Evolutionary conservation across 2,797 vertebrate species (phyloP).

Genomic region (Vultur gryphus): DNA sequence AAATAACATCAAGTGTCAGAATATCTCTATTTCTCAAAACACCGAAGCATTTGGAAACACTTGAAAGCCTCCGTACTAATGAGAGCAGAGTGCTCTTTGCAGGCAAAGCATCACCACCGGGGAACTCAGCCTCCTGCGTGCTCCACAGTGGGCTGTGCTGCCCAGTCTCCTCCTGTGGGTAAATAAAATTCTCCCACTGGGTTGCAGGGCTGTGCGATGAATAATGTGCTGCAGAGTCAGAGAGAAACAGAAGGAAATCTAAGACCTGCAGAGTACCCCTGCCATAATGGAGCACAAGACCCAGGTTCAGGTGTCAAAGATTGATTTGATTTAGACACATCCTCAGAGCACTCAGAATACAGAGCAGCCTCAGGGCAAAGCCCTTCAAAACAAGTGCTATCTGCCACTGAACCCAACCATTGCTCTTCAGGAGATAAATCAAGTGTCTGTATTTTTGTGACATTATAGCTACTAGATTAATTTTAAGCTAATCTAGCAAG

Average conservation of each 20-base stretch:
- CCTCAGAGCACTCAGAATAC: background rate
- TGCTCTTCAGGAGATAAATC: background rate
- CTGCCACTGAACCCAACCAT: background rate
- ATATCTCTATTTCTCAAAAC: background rate
- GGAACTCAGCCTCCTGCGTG: background rate
- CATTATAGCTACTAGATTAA: background rate
- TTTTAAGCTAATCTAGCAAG: background rate
- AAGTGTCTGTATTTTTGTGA: background rate
- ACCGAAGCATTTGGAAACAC: background rate
- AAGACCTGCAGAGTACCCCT: background rate
- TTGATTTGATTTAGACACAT: background rate
- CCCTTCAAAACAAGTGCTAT: background rate
- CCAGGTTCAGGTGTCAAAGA: background rate
- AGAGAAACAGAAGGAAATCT: background rate
- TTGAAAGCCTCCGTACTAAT: background rate
- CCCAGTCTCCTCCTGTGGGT: background rate
- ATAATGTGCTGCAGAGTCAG: background rate
- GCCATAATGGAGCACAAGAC: background rate
- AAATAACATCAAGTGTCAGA: background rate
- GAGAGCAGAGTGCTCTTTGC: background rate
- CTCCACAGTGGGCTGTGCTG: background rate
- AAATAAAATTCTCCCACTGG: background rate
- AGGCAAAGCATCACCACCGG: accelerated
- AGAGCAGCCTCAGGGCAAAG: background rate
- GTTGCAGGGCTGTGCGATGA: background rate